A percentile compares a stretch with the other conserved stretches of the same genome.
Conservation (phyloP, 37 sponge, comb jelly and placozoan species). For the Ephydatia muelleri region DNA sequence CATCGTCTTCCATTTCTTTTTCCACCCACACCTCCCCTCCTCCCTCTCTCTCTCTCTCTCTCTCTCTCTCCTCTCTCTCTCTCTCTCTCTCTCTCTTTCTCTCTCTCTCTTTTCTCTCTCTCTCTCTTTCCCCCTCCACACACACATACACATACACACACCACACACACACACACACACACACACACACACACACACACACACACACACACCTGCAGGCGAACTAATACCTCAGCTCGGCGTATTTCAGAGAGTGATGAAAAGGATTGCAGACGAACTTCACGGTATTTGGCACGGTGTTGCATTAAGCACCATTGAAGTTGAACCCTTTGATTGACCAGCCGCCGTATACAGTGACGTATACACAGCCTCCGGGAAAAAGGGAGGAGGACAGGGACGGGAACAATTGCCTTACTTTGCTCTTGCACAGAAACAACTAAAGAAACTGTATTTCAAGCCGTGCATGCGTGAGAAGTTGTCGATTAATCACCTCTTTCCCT, state of each 20-base stretch:
- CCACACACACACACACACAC: too few relatives aligned
- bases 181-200: too few relatives aligned
- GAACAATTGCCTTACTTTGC: conserved; percentile 50
- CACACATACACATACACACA: too few relatives aligned
- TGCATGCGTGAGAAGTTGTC: neutral
- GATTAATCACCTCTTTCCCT: neutral
- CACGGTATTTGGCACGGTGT: conserved; percentile 14
- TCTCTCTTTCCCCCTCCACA: too few relatives aligned
- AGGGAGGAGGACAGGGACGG: neutral
- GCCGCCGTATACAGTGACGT: conserved; percentile 56
- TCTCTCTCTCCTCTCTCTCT: neutral
- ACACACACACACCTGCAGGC: too few relatives aligned
- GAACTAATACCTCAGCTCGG: conserved; percentile 76
- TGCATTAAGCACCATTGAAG: neutral
- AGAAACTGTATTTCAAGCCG: conserved; percentile 18
- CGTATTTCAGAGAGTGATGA: conserved; percentile 70
- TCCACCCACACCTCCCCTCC: neutral
- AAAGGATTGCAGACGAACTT: conserved; percentile 65
- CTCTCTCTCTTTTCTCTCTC: neutral
- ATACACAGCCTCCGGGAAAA: conserved; percentile 15
- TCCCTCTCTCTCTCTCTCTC: neutral
- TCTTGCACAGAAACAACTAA: conserved; percentile 40
- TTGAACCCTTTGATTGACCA: too few relatives aligned
- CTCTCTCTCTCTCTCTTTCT: neutral
- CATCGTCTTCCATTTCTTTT: neutral